Percentiles rank a stretch among this genome's conserved stretches.
phyloP scores from a whole-genome alignment of 2,797 vertebrate species.

The Peromyscus melanophrys region DNA sequence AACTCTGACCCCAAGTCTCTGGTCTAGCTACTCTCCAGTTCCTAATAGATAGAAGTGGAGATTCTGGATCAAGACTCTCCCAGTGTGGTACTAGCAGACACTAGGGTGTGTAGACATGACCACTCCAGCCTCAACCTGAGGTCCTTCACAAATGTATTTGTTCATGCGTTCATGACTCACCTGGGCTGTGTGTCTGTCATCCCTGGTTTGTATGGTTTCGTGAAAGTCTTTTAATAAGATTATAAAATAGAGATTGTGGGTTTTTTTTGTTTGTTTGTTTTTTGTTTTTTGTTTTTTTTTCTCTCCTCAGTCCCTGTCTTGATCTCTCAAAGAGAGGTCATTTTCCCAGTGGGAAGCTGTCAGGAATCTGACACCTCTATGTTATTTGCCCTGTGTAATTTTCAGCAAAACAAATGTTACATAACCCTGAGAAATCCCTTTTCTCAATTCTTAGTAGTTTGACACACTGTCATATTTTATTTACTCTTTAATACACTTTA shows the following conservation, averaged over 20 bases:
- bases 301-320: conserved; percentile 59
- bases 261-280: no score
- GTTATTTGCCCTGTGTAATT: conserved; percentile 55
- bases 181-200: conserved; percentile 2
- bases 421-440: conserved; percentile 52
- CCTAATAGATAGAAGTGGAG: conserved; percentile 59
- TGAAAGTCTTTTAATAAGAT: conserved; percentile 71
- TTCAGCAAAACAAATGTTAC: background rate
- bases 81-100: conserved; percentile 79
- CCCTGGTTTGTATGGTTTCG: conserved; percentile 69
- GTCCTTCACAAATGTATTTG: background rate
- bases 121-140: conserved; percentile 51
- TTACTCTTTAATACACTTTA: conserved; percentile 89
- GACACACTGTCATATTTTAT: conserved; percentile 84
- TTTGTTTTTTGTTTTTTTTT: no score
- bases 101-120: background rate
- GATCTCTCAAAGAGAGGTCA: conserved; percentile 8
- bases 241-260: conserved; percentile 49
- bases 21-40: conserved; percentile 38
- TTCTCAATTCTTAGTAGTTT: conserved; percentile 63
- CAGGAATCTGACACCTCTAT: background rate
- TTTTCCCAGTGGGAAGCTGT: conserved; percentile 46
- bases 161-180: conserved; percentile 20
- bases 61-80: conserved; percentile 61
- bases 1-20: conserved; percentile 62